Base-by-base conservation (phyloP, 92 coral and sea anemone genomes). In the Palythoa grandis region DNA sequence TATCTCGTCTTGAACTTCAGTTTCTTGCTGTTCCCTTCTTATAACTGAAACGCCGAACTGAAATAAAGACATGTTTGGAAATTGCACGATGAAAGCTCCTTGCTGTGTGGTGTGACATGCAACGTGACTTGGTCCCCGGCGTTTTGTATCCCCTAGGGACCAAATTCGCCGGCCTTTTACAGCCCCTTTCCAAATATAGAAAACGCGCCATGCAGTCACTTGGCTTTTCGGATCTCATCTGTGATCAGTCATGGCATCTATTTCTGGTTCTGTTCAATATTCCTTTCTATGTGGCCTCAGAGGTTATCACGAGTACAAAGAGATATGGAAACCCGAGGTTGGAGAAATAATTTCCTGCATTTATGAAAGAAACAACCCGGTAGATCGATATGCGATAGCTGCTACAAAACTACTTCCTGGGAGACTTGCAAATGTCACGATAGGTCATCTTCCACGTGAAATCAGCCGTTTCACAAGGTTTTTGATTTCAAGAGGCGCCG, bases 301-400 rank as follows among this genome's bases (percentile, higher is more conserved):
- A 68, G 89, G 85, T 74, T 77, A 40, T 77, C 85, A 86, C 74
- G 83, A 75, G 88, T 60, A 61, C 48, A 85, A 73, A 86, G 88
- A 86, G 88, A 86, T 86, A 19, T 86, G 88, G 48, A 86, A 76
- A 74, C 88, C 88, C 35, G 69, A 38, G 82, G 88, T 85, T 85
- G 90, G 87, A 80, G 90, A 88, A 72, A 80, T 82, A 72, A 70
- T 88, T 70, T 74, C 82, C 70, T 88, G 91, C 78, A 83, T 83
- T 78, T 87, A 69, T 83, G 84, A 88, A 83, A 88, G 84, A 83
- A 83, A 75, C 88, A 88, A 88, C 75, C 85, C 69, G 78, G 84
- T 83, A 65, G 88, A 88, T 75, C 88, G 85, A 83, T 83, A 88
- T 70, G 91, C 80, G 77, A 88, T 88, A 83, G 85, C 86, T 47